Evolutionary conservation across 2,888 invertebrate species (phyloP), one percentile per base, ranked within the genome.

Genomic region (Mimachlamys varia): DNA sequence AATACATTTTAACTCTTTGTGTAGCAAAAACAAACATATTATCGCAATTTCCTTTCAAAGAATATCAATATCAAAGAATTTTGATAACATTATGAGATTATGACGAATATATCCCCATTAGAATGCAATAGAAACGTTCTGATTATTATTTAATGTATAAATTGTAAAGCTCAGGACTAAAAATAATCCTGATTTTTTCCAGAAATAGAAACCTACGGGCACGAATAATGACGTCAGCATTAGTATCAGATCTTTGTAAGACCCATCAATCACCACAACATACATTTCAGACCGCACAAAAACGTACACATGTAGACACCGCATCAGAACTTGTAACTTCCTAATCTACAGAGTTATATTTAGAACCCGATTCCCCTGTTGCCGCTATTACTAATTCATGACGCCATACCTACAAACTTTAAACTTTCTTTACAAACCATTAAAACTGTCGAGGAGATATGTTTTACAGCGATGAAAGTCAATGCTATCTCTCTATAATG

Each of bases 351-450:
- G 7, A 27, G 27, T 33, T 76, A 33, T 76, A 27, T 76, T 76
- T 76, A 76, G 76, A 76, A 27, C 27, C 12, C 17, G 33, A 76
- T 33, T 27, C 33, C 33, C 0, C 27, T 76, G 76, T 76, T 76
- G 12, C 76, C 12, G 33, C 33, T 76, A 76, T 27, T 76, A 76
- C 7, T 5, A 10, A 76, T 33, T 76, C 33, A 33, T 7, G 76
- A 76, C 22, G 76, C 76, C 76, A 76, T 19, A 27, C 33, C 76
- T 12, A 33, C 33, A 33, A 58, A 76, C 33, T 33, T 76, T 12
- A 33, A 76, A 27, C 76, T 76, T 76, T 76, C 76, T 76, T 76
- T 27, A 76, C 7, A 76, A 76, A 27, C 76, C 76, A 76, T 76
- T 76, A 4, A 76, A 76, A 33, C 19, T 76, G 76, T 76, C 33